A percentile compares a stretch with the other conserved stretches of the same genome.
phyloP scores from a whole-genome alignment of 2,888 invertebrate genomes.

The Drosophila melanosoma region DNA sequence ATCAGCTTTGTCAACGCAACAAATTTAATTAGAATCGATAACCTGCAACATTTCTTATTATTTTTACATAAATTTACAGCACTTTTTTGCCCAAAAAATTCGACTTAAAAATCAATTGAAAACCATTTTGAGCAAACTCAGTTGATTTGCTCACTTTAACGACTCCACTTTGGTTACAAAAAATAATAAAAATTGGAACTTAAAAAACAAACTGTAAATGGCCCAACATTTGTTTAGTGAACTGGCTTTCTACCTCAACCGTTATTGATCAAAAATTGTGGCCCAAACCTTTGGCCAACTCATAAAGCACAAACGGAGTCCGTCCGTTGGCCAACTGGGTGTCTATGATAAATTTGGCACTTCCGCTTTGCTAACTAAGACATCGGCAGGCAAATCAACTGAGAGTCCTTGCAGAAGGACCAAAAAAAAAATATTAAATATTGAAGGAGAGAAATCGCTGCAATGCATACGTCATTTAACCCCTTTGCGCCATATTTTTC shows the following conservation, averaged over 20 bases:
- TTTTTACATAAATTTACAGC: background rate
- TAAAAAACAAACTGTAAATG: slow-evolving; percentile 57
- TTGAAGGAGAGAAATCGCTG: slow-evolving; percentile 65
- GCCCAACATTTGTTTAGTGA: slow-evolving; percentile 59
- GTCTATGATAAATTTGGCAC: slow-evolving; percentile 68
- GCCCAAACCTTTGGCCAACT: slow-evolving; percentile 51
- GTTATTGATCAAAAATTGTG: slow-evolving; percentile 69
- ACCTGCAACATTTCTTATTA: background rate
- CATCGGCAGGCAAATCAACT: slow-evolving; percentile 70
- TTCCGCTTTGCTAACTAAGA: slow-evolving; percentile 75
- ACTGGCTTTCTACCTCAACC: slow-evolving; percentile 31
- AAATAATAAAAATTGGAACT: slow-evolving; percentile 23
- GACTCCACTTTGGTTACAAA: slow-evolving; percentile 20
- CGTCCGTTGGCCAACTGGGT: slow-evolving; percentile 30
- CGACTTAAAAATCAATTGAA: background rate
- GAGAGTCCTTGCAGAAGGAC: background rate
- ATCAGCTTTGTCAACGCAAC: background rate
- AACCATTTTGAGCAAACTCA: background rate
- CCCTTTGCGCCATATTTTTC: slow-evolving; percentile 80
- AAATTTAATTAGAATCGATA: background rate
- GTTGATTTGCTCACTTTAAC: slow-evolving; percentile 34
- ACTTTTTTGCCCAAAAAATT: background rate
- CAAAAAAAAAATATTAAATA: slow-evolving; percentile 9
- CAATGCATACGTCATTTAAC: slow-evolving; percentile 81
- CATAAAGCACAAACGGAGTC: slow-evolving; percentile 61